Conservation (phyloP, 2,888 invertebrate species). For the Hesperia comma region DNA sequence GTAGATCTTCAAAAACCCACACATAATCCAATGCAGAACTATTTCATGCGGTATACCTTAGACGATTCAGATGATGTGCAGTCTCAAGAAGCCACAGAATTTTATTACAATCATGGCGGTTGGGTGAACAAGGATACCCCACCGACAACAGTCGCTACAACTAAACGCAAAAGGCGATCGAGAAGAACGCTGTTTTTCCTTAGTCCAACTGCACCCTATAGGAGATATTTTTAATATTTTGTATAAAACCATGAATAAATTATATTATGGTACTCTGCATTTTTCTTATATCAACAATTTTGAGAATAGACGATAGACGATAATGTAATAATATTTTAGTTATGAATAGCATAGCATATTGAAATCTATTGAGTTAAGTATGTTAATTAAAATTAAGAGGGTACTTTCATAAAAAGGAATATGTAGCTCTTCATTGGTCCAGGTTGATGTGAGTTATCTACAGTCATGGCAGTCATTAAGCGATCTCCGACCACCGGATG, state of each 20-base stretch:
- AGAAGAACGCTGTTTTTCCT: slow-evolving; percentile 69
- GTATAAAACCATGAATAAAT: slow-evolving; percentile 25
- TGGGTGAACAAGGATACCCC: slow-evolving; percentile 39
- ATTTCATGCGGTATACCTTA: slow-evolving; percentile 6
- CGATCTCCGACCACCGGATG: no score
- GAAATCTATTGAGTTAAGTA: no score
- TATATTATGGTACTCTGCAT: background rate
- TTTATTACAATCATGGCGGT: slow-evolving; percentile 43
- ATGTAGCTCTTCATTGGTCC: no score
- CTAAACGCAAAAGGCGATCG: slow-evolving; percentile 46
- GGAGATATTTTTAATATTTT: slow-evolving; percentile 59
- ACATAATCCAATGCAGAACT: slow-evolving; percentile 38
- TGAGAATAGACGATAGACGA: background rate
- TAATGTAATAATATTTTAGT: no score
- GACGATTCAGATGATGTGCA: background rate
- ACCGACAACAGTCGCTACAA: slow-evolving; percentile 37
- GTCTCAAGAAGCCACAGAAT: slow-evolving; percentile 19
- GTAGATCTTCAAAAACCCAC: slow-evolving; percentile 39
- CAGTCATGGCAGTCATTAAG: no score
- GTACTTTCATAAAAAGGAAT: no score
- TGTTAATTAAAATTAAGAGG: no score
- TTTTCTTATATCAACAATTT: background rate
- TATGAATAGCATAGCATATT: no score
- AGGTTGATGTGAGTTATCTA: no score
- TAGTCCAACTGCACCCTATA: slow-evolving; percentile 68